Evolutionary conservation across 2,113 vertebrate species (phyloP).

Genomic region (Argyrosomus japonicus): DNA sequence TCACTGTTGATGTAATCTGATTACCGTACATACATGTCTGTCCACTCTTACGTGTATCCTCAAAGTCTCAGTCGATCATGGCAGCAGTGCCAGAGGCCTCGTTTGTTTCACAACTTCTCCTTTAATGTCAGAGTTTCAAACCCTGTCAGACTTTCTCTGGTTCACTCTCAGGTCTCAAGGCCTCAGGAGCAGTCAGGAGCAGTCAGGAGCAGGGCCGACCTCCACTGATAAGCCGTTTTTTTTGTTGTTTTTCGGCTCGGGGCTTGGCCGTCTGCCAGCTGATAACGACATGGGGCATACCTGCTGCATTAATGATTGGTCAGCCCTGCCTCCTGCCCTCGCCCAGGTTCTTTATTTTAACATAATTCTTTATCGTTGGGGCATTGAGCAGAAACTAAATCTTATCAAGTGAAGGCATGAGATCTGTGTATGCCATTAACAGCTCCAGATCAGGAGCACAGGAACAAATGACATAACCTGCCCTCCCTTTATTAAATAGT

Average conservation of each 20-base stretch:
- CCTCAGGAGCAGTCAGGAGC: conserved; percentile 52
- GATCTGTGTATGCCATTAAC: not conserved
- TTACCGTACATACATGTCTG: not conserved
- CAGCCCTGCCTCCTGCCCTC: conserved; percentile 66
- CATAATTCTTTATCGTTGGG: conserved; percentile 59
- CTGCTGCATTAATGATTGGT: conserved; percentile 82
- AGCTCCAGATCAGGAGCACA: not conserved
- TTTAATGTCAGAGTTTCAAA: conserved; percentile 39
- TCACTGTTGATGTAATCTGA: not conserved
- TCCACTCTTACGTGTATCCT: not conserved
- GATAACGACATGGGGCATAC: conserved; percentile 78
- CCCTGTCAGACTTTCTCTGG: conserved; percentile 41
- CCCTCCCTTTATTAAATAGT: not conserved
- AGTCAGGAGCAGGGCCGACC: conserved; percentile 49
- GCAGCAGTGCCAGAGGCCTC: not conserved
- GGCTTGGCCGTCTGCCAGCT: conserved; percentile 66
- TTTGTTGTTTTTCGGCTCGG: conserved; percentile 61
- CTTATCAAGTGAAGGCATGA: conserved; percentile 32
- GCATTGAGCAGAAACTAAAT: conserved; percentile 40
- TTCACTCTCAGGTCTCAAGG: conserved; percentile 58
- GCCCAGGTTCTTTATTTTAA: conserved; percentile 64
- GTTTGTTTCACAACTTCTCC: conserved; percentile 30
- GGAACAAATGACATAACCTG: not conserved
- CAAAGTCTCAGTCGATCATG: not conserved
- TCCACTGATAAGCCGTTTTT: conserved; percentile 63